A percentile compares a stretch with the other conserved stretches of the same genome.
Conservation (phyloP, 30 jellyfish, hydroid and myxozoan species). For the Hydra vulgaris region DNA sequence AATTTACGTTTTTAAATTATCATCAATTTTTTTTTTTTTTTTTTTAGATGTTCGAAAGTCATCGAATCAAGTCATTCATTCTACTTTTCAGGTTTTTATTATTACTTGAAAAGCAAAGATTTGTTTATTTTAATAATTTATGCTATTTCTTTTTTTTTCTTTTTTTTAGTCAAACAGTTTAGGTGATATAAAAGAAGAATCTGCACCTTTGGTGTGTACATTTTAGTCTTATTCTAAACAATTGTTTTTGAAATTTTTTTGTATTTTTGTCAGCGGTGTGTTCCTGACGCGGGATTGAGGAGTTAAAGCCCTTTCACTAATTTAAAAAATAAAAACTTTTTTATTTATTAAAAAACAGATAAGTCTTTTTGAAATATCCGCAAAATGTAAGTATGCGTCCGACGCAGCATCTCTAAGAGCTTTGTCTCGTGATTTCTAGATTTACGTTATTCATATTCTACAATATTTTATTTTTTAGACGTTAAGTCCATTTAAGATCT, state of each 20-base stretch:
- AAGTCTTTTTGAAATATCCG: no score
- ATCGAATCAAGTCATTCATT: background rate
- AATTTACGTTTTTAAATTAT: no score
- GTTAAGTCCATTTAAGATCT: constrained; percentile 21
- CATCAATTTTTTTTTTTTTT: no score
- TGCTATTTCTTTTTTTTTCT: background rate
- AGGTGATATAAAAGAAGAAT: background rate
- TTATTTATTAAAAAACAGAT: no score
- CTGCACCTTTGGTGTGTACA: background rate
- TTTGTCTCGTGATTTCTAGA: background rate
- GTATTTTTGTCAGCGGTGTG: background rate
- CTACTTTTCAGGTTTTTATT: background rate
- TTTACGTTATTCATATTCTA: background rate
- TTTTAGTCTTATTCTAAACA: background rate
- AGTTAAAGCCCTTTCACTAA: no score
- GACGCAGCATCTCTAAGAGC: background rate
- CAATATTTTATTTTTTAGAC: background rate
- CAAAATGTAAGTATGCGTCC: no score
- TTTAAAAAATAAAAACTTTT: no score
- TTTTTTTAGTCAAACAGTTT: background rate
- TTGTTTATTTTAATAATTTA: no score
- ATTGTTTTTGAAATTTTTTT: no score
- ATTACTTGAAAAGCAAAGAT: background rate
- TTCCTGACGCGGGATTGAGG: no score
- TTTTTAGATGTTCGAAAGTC: background rate